Conservation (phyloP, 2,797 vertebrate species). For the Amblyraja radiata region DNA sequence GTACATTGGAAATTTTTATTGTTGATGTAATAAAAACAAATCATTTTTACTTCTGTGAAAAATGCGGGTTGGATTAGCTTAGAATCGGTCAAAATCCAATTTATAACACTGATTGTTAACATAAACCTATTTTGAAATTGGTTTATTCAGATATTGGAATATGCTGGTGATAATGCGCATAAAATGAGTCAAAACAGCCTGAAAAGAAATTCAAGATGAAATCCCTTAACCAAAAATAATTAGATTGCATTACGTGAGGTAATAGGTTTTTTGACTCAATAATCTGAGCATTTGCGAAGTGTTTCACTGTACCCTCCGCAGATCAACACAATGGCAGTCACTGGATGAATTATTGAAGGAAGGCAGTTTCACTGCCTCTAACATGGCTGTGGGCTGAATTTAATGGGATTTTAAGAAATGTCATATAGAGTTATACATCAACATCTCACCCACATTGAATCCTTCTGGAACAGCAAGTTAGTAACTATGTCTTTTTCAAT, state of each 20-base stretch:
- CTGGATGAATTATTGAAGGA: slow-evolving; percentile 34
- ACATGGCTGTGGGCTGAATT: slow-evolving; percentile 25
- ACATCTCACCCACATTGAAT: slow-evolving; percentile 18
- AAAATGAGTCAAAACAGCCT: slow-evolving; percentile 33
- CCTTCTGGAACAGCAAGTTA: slow-evolving; percentile 23
- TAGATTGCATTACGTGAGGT: slow-evolving; percentile 11
- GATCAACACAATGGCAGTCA: slow-evolving; percentile 28
- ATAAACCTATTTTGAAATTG: slow-evolving; percentile 29
- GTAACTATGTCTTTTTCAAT: background rate
- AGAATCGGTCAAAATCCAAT: slow-evolving; percentile 32
- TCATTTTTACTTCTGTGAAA: background rate
- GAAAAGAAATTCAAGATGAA: slow-evolving; percentile 27
- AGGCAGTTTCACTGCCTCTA: slow-evolving; percentile 26
- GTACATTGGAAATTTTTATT: slow-evolving; percentile 17
- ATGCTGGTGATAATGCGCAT: background rate
- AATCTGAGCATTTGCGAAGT: slow-evolving; percentile 19
- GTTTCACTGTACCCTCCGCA: slow-evolving; percentile 2
- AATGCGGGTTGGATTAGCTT: background rate
- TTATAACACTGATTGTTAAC: slow-evolving; percentile 11
- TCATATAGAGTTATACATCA: slow-evolving; percentile 26
- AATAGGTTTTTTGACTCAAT: slow-evolving; percentile 17
- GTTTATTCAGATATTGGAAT: slow-evolving; percentile 7
- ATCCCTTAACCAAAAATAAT: slow-evolving; percentile 30
- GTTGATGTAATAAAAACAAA: slow-evolving; percentile 6
- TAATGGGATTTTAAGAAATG: slow-evolving; percentile 31